Base-by-base conservation (phyloP, 2,797 vertebrate species). In the Notolabrus celidotus region DNA sequence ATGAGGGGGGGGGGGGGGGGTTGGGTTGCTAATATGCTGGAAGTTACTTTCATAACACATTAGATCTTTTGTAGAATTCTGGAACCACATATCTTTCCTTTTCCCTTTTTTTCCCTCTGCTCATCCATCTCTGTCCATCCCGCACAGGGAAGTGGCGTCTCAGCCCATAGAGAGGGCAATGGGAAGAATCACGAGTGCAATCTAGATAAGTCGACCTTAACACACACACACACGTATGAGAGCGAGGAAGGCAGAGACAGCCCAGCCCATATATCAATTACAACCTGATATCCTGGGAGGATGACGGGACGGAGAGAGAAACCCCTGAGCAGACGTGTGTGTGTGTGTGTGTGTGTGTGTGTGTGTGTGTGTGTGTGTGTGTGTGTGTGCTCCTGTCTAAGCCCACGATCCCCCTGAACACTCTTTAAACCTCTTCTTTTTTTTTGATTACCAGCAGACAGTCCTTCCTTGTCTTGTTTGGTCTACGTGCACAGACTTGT, bases 11-110 rank as follows among this genome's bases (percentile, higher is more conserved):
- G 74, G 92, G 94, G 95, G 57, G 85, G 71, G 71, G 87, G 78
- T 74, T 92, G 94, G 95, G 95, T 96, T 93, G 88, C 96, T 97
- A 97, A 98, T 97, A 97, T 95, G 96, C 95, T 98, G 94, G 94
- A 97, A 97, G 96, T 97, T 97, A 96, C 96, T 98, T 97, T 96
- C 95, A 97, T 97, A 97, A 96, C 95, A 94, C 94, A 69, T 96
- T 95, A 94, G 95, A 85, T 87, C 91, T 84, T 85, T 67, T 91
- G 95, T 65, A 69, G 80, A 74, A 75, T 71, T 67, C 60, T 34
- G 95, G 93, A 94, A 94, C 94, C 77, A 95, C 43, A 64, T 66
- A 73, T 51, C 36, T 65, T 54, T 34, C 14, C 55, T 11, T 43
- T n/a, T 33, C 52, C 58, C 58, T 43, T 51, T 49, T 66, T 70